Evolutionary conservation across 2,797 vertebrate genomes (phyloP), one percentile per base, ranked within the genome.

Genomic region (Oophaga sylvatica): DNA sequence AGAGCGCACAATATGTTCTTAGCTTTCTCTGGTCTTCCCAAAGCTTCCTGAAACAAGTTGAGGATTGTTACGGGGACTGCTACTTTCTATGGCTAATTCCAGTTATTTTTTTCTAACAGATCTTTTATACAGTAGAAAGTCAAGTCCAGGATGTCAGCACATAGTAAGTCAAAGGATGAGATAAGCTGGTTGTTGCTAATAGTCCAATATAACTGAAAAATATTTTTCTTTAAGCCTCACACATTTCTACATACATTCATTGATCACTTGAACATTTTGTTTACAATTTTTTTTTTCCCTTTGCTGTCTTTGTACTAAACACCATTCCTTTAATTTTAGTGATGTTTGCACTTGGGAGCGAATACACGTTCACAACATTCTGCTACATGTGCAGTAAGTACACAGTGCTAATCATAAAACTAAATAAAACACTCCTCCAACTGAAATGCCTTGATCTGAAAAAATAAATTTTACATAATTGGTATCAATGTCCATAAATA

Each of bases 311-410:
- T 35, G 68, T 45, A 22, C 19, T 48, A 73, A 45, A 73, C 53
- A 17, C 22, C 75, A 31, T 80, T 35, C 65, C 9, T 87, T 90
- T 79, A 90, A 78, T 87, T 93, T 92, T 93, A 99, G 97, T 91
- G 59, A 87, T 60, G 97, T 96, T 93, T 98, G 97, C 94, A 95
- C 94, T 78, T 95, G 94, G 86, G 77, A 2, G 57, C 68, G 91
- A 11, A 87, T 97, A 92, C 96, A 94, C 91, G 96, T 98, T 88
- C 97, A 97, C 93, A 96, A 96, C 0, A 89, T 99, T 90, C 95
- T 98, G 87, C 90, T 98, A 90, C 94, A 95, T 78, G 91, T 98
- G 91, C 97, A 97, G 97, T 98, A 95, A 97, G 97, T 97, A 91
- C 29, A 86, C 5, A 5, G 7, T 45, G 20, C n/a, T n/a, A 71